Base-by-base conservation (phyloP, 2,113 vertebrate genomes). In the Crotalus helleri region DNA sequence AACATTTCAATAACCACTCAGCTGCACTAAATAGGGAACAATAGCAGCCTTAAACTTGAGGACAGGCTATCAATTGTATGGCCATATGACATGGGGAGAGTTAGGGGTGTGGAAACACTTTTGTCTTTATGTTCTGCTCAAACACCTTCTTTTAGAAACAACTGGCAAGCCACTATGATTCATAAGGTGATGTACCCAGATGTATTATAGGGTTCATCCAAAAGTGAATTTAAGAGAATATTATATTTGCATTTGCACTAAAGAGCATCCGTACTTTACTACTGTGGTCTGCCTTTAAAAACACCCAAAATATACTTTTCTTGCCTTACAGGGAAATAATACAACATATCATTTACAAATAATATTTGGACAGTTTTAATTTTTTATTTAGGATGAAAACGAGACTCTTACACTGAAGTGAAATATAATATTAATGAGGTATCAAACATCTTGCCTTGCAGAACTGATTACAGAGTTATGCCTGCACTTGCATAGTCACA, bases 261-360 rank as follows among this genome's bases (percentile, higher is more conserved):
- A 54, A 33, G 19, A 90, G 74, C n/a, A 81, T 54, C 49, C 64
- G 9, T 53, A 26, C 90, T 21, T 74, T 91, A 53, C 46, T 39
- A 1, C 29, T 59, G 8, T 17, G 49, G 29, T 74, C n/a, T 90
- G 15, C 26, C n/a, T 91, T 13, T 85, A 19, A 39, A 55, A 19
- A 13, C 5, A 57, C 74, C 33, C 4, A 58, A 51, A 85, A 57
- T 85, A 85, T n/a, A 23, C 15, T 24, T 57, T 39, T 57, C 4
- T 12, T 91, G 64, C n/a, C 23, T 57, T 54, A 85, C 33, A 44
- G 53, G 33, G 23, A 55, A 55, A n/a, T 0, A 0, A 15, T 87
- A 44, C 24, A 88, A 90, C 5, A 29, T 61, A 26, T 17, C 26
- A 55, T 59, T 85, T 58, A 49, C 54, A 90, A 90, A 94, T 69